These are phyloP conservation scores for Drosophila parthenogenetica DNA, from an alignment of 2,888 invertebrate genomes.

Conservation along the genomic window DNA sequence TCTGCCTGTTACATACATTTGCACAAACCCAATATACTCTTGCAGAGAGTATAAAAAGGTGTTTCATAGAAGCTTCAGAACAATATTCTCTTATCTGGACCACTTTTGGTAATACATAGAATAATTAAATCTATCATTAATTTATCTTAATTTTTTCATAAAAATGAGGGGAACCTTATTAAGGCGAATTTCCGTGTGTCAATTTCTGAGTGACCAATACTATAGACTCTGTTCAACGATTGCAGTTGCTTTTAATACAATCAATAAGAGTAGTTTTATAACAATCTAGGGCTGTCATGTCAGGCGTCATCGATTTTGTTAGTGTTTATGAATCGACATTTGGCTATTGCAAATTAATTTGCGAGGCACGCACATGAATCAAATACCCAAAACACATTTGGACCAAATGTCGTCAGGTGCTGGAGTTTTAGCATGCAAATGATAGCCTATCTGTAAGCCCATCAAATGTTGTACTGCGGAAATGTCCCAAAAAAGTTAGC, in stretches of 20 bases:
- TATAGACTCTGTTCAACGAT: background rate
- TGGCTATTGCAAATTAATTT: conserved; percentile 77
- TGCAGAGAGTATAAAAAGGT: no score
- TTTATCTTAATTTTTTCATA: no score
- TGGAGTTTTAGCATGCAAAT: no score
- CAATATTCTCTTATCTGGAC: no score
- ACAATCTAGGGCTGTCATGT: conserved; percentile 28
- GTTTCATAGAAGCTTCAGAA: no score
- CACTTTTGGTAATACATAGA: no score
- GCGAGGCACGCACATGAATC: conserved; percentile 66
- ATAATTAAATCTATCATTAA: no score
- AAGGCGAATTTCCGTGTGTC: conserved; percentile 48
- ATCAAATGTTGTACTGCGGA: no score
- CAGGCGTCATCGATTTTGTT: conserved; percentile 29
- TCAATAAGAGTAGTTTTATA: background rate
- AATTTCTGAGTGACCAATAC: background rate
- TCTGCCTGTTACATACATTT: no score
- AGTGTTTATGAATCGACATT: conserved; percentile 39
- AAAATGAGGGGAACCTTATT: conserved; percentile 14
- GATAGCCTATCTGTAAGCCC: no score
- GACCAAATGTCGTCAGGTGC: conserved; percentile 64
- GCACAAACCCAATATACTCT: no score
- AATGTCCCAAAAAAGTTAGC: no score
- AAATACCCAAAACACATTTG: conserved; percentile 70
- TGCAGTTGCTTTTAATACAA: conserved; percentile 8